A percentile compares a stretch with the other conserved stretches of the same genome.
phyloP scores from a whole-genome alignment of 2,797 vertebrate species.

The Pteropus rufus region DNA sequence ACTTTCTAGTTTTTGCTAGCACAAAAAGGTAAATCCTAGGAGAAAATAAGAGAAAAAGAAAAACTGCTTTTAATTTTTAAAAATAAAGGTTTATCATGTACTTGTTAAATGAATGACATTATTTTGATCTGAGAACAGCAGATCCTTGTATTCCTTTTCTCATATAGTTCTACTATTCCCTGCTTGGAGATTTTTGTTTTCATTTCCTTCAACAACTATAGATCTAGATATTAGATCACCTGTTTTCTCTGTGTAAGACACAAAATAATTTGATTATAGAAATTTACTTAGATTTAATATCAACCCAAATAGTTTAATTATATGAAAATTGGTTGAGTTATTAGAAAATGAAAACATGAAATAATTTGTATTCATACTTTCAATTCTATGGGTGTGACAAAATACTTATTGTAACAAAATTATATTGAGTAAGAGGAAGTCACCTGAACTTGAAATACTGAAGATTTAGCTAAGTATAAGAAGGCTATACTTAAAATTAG shows the following conservation, averaged over 20 bases:
- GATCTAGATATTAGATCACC: not conserved
- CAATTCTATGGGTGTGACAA: not conserved
- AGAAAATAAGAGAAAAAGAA: not conserved
- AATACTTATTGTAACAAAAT: not conserved
- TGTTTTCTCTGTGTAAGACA: not conserved
- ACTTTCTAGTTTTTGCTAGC: not conserved
- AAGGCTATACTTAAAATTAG: not conserved
- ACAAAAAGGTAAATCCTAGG: not conserved
- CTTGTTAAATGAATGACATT: not conserved
- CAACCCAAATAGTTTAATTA: not conserved
- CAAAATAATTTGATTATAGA: not conserved
- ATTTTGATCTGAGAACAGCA: not conserved
- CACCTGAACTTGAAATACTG: not conserved
- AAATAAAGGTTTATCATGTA: not conserved
- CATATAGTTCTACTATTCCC: not conserved
- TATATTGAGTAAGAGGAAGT: not conserved
- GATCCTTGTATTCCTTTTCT: not conserved
- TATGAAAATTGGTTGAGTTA: not conserved
- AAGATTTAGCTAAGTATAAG: not conserved
- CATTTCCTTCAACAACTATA: not conserved
- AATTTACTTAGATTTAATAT: not conserved
- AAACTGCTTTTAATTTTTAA: not conserved
- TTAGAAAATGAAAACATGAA: not conserved
- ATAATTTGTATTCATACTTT: not conserved
- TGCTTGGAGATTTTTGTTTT: not conserved